These are phyloP conservation scores for Odocoileus hemionus DNA, from an alignment of 2,113 vertebrate species.

Conservation along the genomic window DNA sequence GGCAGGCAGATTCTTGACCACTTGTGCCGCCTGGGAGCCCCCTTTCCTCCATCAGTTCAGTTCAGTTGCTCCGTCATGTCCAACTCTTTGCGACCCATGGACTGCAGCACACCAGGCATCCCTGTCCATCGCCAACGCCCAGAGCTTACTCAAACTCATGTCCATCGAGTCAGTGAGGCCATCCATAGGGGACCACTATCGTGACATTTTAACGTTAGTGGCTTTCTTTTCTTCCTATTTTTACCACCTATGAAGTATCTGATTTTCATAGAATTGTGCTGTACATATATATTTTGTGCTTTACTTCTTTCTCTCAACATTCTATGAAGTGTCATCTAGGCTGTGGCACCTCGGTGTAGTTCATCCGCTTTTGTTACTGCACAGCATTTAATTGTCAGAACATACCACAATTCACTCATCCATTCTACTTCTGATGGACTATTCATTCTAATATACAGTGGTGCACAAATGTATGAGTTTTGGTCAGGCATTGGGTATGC, in stretches of 20 bases:
- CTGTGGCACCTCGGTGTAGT: background rate
- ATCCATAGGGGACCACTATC: background rate
- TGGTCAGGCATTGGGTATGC: background rate
- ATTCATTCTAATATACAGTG: background rate
- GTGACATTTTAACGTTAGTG: background rate
- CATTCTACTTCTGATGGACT: background rate
- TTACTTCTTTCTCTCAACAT: background rate
- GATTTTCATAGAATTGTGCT: background rate
- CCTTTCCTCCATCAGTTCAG: background rate
- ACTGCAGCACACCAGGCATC: accelerated
- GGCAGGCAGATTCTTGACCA: background rate
- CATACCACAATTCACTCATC: background rate
- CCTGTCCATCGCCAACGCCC: background rate
- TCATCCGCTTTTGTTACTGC: background rate
- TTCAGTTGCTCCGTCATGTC: background rate
- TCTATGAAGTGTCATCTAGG: background rate
- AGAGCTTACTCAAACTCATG: background rate
- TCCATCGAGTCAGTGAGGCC: background rate
- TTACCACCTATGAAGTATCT: background rate
- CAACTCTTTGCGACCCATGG: background rate
- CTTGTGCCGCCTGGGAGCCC: background rate
- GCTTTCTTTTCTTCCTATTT: background rate
- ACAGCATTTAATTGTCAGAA: background rate
- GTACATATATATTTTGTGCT: background rate
- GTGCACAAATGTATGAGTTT: background rate